Conservation (phyloP, 2,888 invertebrate species). For the Andrena bucephala region DNA sequence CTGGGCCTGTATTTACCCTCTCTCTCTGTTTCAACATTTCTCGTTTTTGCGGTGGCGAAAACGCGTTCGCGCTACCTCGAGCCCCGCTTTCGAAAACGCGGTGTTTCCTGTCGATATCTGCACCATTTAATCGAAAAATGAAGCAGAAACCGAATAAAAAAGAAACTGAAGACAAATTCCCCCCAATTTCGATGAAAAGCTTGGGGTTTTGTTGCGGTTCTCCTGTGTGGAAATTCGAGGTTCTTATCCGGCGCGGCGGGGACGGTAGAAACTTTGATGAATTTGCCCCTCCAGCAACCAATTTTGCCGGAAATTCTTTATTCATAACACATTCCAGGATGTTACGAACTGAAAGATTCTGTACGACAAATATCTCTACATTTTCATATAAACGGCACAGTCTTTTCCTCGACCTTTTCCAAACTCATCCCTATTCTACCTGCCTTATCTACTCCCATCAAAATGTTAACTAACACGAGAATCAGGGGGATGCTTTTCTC, state of each 20-base stretch:
- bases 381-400: not conserved
- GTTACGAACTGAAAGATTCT: not conserved
- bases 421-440: too few relatives aligned
- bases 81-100: conserved; percentile 52
- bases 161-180: conserved; percentile 11
- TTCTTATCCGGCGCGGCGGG: conserved; percentile 31
- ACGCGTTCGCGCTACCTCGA: conserved; percentile 29
- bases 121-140: conserved; percentile 57
- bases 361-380: not conserved
- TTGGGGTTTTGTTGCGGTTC: conserved; percentile 19
- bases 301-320: not conserved
- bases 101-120: conserved; percentile 42
- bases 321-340: not conserved
- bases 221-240: conserved; percentile 24
- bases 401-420: too few relatives aligned
- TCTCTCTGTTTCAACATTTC: conserved; percentile 29
- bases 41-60: conserved; percentile 47
- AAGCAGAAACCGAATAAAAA: conserved; percentile 16
- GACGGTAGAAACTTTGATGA: not conserved
- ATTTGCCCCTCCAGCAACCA: not conserved
- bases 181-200: conserved; percentile 36
- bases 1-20: conserved; percentile 41
- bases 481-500: too few relatives aligned
- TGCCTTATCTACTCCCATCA: too few relatives aligned
- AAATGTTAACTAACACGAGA: too few relatives aligned